Percentiles rank a stretch among this genome's conserved stretches.
Conservation (phyloP, 1,140 invertebrate species). For the Apis laboriosa region DNA sequence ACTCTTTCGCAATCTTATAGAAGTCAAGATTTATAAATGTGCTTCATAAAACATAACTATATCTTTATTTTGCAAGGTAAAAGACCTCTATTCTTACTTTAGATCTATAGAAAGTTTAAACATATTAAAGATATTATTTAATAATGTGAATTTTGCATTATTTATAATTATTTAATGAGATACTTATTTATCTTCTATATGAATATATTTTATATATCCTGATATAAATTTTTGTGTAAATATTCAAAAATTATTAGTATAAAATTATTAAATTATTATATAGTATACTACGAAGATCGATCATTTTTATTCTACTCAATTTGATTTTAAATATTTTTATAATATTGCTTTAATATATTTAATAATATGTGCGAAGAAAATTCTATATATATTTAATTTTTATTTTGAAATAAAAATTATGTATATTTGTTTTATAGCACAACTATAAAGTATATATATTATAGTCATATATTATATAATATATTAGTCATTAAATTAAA, state of each 20-base stretch:
- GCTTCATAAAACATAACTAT: background rate
- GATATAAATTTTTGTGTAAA: background rate
- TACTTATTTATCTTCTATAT: background rate
- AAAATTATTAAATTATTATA: slow-evolving; percentile 16
- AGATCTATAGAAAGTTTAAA: background rate
- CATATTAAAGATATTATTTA: background rate
- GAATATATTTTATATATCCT: background rate
- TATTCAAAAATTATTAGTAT: slow-evolving; percentile 25
- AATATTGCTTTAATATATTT: slow-evolving; percentile 15
- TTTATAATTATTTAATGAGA: background rate
- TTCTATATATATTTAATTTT: background rate
- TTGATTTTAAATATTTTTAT: slow-evolving; percentile 35
- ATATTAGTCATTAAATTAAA: background rate
- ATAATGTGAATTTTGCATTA: background rate
- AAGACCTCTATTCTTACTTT: slow-evolving; percentile 33
- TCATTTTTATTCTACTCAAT: slow-evolving; percentile 32
- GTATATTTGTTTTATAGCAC: background rate
- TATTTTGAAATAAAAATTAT: background rate
- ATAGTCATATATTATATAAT: no score
- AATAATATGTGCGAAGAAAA: background rate
- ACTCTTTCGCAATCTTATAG: slow-evolving; percentile 10
- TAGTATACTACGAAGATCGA: slow-evolving; percentile 46
- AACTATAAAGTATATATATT: background rate
- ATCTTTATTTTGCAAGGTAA: slow-evolving; percentile 14
- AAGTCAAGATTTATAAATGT: slow-evolving; percentile 9